These are phyloP conservation scores for Lithophane ornitopus DNA, from an alignment of 2,888 invertebrate genomes.

Conservation along the genomic window DNA sequence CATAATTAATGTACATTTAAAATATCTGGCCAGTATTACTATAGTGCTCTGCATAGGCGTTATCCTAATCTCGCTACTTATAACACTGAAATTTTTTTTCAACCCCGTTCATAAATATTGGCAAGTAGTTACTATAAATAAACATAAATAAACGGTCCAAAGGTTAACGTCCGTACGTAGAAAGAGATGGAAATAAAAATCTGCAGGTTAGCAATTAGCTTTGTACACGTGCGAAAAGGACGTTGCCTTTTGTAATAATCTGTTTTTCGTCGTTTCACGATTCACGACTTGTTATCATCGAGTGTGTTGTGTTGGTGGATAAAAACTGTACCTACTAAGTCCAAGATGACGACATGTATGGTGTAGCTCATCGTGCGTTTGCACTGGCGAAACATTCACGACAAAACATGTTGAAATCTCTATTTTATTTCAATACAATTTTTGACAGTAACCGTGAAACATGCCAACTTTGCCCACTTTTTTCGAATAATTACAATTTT, in stretches of 20 bases:
- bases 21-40: no score
- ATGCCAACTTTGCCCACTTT: no score
- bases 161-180: background rate
- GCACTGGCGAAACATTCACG: no score
- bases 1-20: no score
- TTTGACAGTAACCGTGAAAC: no score
- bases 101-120: background rate
- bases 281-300: constrained; percentile 25
- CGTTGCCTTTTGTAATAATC: background rate
- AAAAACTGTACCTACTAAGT: constrained; percentile 28
- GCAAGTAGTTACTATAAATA: background rate
- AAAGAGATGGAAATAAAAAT: constrained; percentile 27
- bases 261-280: background rate
- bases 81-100: constrained; percentile 1
- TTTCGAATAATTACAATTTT: no score
- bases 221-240: constrained; percentile 23
- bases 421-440: no score
- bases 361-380: no score
- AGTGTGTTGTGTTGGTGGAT: background rate
- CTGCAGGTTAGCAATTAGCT: no score
- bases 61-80: background rate
- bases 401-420: no score
- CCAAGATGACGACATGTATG: constrained; percentile 1
- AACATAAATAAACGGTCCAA: constrained; percentile 25
- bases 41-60: no score